phyloP scores from a whole-genome alignment of 1,140 invertebrate genomes.

The Drosophila busckii region DNA sequence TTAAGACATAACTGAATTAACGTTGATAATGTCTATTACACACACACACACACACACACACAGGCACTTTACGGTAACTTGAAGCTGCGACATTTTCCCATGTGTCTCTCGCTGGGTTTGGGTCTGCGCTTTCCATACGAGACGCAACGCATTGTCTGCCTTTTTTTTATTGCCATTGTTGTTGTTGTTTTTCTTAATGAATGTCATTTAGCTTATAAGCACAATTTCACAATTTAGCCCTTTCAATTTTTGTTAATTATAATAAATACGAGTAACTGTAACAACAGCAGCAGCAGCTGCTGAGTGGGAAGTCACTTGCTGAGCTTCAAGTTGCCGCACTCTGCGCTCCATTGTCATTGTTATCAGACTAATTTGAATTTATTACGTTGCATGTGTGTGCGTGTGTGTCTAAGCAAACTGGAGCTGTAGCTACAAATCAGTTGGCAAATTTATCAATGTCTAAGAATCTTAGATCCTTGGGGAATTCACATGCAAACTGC shows the following conservation, averaged over 20 bases:
- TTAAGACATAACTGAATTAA: conserved; percentile 78
- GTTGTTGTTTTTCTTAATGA: conserved; percentile 42
- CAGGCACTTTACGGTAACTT: conserved; percentile 21
- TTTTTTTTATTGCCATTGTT: background rate
- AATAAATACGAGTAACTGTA: conserved; percentile 48
- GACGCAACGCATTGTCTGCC: too few relatives aligned
- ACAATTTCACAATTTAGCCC: conserved; percentile 69
- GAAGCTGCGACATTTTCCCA: conserved; percentile 24
- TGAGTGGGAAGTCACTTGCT: conserved; percentile 14
- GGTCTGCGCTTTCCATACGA: background rate
- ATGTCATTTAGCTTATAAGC: conserved; percentile 56
- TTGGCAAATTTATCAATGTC: too few relatives aligned
- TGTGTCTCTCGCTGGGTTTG: conserved; percentile 3
- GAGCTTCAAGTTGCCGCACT: background rate
- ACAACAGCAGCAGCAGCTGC: background rate
- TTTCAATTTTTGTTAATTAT: conserved; percentile 73
- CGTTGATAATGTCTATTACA: conserved; percentile 71
- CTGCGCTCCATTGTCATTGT: conserved; percentile 37
- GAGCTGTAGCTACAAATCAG: too few relatives aligned
- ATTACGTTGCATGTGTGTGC: conserved; percentile 38
- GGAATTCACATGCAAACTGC: too few relatives aligned
- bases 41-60: conserved; percentile 34
- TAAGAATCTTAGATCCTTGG: too few relatives aligned
- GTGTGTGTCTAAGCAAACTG: conserved; percentile 3
- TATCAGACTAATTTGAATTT: conserved; percentile 55